phyloP scores from a whole-genome alignment of 2,113 vertebrate genomes.

The Misgurnus mizolepis region DNA sequence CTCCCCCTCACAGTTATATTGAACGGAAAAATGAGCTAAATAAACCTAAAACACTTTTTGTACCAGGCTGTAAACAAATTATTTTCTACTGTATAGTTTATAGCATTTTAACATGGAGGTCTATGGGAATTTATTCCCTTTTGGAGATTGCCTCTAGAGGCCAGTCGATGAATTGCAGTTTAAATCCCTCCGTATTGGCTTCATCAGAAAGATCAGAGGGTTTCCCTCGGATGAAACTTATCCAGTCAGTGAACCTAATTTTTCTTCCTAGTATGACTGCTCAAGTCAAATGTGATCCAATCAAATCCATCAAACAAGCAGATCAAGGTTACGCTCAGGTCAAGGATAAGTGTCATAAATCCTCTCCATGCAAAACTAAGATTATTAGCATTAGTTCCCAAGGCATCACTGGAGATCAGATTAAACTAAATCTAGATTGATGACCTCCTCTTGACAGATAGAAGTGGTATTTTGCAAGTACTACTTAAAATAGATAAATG shows the following conservation, averaged over 20 bases:
- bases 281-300: background rate
- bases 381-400: background rate
- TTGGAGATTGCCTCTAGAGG: too few species aligned
- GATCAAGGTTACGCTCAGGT: background rate
- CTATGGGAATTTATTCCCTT: too few species aligned
- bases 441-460: constrained; percentile 12
- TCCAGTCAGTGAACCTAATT: background rate
- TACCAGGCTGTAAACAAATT: too few species aligned
- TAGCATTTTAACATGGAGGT: too few species aligned
- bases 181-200: too few species aligned
- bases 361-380: background rate
- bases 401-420: constrained; percentile 1
- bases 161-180: too few species aligned
- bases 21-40: too few species aligned
- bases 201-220: too few species aligned
- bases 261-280: background rate
- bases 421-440: constrained; percentile 2
- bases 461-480: constrained; percentile 1
- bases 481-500: constrained; percentile 6
- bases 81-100: too few species aligned
- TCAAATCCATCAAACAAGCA: constrained; percentile 4
- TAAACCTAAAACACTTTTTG: too few species aligned
- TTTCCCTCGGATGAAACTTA: background rate
- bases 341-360: background rate
- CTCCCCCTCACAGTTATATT: too few species aligned